phyloP scores from a whole-genome alignment of 1,140 invertebrate species.

The Olivierus martensii region DNA sequence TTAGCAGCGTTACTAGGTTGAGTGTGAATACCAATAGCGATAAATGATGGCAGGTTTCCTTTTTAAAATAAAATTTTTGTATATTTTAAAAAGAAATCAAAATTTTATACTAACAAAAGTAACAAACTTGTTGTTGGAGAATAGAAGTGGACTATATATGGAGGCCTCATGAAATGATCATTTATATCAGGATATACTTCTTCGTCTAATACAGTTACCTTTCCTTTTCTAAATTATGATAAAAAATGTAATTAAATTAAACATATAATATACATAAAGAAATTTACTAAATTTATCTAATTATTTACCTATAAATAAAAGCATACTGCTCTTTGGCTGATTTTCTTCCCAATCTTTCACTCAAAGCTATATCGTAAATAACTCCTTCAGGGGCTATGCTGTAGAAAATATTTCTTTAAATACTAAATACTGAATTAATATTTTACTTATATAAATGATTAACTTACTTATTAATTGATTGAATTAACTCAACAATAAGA shows the following conservation, averaged over 20 bases:
- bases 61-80: too few relatives aligned
- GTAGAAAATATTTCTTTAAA: neutral
- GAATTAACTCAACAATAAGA: slow-evolving; percentile 1
- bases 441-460: neutral
- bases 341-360: slow-evolving; percentile 9
- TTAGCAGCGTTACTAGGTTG: slow-evolving; percentile 10
- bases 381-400: neutral
- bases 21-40: slow-evolving; percentile 8
- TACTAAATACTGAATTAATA: neutral
- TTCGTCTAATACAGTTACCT: neutral
- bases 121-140: slow-evolving; percentile 8
- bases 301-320: slow-evolving; percentile 7
- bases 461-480: slow-evolving; percentile 5
- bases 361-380: slow-evolving; percentile 2
- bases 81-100: too few relatives aligned
- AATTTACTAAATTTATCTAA: too few relatives aligned
- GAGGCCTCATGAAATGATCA: slow-evolving; percentile 12
- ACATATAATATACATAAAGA: too few relatives aligned
- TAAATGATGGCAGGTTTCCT: slow-evolving; percentile 6
- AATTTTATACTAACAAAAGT: too few relatives aligned
- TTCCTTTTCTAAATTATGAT: slow-evolving; percentile 8
- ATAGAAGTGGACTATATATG: slow-evolving; percentile 6
- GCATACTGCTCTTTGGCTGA: slow-evolving; percentile 12
- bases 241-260: neutral
- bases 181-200: slow-evolving; percentile 1